Evolutionary conservation across 2,888 invertebrate genomes (phyloP).

Genomic region (Mactromeris polynyma): DNA sequence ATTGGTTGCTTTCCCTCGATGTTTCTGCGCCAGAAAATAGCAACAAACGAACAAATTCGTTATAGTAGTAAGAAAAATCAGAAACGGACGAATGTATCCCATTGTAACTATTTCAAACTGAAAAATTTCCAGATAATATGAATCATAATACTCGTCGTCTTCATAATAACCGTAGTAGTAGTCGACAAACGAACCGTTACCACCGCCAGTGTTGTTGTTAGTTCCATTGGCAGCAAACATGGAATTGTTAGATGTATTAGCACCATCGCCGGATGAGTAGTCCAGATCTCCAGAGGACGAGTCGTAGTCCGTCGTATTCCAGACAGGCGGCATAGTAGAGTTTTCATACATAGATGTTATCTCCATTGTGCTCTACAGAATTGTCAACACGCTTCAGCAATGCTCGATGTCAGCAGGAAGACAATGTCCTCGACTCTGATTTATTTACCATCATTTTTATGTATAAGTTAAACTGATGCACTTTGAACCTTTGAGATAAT

Average conservation of each 20-base stretch:
- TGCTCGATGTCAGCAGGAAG: no score
- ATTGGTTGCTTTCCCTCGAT: slow-evolving; percentile 49
- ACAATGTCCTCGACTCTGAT: no score
- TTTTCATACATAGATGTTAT: no score
- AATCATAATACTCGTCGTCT: neutral
- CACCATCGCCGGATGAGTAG: no score
- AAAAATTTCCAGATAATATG: slow-evolving; percentile 39
- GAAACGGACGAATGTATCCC: slow-evolving; percentile 44
- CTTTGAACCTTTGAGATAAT: no score
- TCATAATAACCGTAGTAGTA: slow-evolving; percentile 11
- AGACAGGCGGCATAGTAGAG: no score
- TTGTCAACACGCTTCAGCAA: no score
- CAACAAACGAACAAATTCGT: slow-evolving; percentile 50
- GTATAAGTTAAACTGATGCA: no score
- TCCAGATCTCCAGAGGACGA: neutral
- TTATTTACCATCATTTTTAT: no score
- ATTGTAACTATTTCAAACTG: slow-evolving; percentile 51
- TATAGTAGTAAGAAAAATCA: slow-evolving; percentile 50
- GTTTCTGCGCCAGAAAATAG: slow-evolving; percentile 43
- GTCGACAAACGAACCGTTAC: neutral
- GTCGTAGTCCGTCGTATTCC: neutral
- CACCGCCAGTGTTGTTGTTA: neutral
- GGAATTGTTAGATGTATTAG: no score
- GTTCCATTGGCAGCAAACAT: neutral
- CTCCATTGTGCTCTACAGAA: no score